Conservation (phyloP, 1,140 invertebrate species). For the Drosophila yakuba region DNA sequence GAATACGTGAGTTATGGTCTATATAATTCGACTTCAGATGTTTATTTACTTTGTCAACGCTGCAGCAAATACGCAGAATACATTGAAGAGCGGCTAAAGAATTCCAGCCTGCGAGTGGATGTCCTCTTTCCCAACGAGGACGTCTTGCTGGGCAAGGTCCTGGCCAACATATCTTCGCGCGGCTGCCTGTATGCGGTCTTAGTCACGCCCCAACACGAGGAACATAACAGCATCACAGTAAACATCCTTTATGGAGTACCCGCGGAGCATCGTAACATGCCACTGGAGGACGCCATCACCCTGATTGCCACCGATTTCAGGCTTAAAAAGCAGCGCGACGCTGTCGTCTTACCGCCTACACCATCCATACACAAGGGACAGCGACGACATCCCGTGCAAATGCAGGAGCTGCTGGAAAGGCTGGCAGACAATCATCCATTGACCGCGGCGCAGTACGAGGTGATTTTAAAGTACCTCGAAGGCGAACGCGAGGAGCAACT, state of each 20-base stretch:
- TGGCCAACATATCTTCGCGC: constrained; percentile 94
- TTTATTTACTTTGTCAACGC: background rate
- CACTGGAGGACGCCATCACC: constrained; percentile 94
- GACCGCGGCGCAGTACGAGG: constrained; percentile 92
- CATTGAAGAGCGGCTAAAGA: constrained; percentile 93
- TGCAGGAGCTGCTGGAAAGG: constrained; percentile 91
- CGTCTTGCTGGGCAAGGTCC: constrained; percentile 91
- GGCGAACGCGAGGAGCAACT: constrained; percentile 90
- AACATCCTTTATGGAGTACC: constrained; percentile 96
- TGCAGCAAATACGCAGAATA: constrained; percentile 94
- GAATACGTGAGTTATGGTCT: constrained; percentile 89
- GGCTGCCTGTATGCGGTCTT: constrained; percentile 95
- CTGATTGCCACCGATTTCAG: constrained; percentile 92
- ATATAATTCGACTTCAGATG: background rate
- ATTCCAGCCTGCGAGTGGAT: constrained; percentile 92
- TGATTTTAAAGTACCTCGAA: constrained; percentile 92
- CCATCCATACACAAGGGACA: constrained; percentile 14
- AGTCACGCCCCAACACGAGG: constrained; percentile 93
- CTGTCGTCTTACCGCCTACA: background rate
- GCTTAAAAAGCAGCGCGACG: constrained; percentile 87
- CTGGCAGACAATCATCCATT: constrained; percentile 92
- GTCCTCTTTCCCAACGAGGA: constrained; percentile 95
- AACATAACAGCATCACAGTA: constrained; percentile 93
- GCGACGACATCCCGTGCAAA: constrained; percentile 87
- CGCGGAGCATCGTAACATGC: constrained; percentile 97